Evolutionary conservation across 2,113 vertebrate species (phyloP).

Genomic region (Melanerpes formicivorus): DNA sequence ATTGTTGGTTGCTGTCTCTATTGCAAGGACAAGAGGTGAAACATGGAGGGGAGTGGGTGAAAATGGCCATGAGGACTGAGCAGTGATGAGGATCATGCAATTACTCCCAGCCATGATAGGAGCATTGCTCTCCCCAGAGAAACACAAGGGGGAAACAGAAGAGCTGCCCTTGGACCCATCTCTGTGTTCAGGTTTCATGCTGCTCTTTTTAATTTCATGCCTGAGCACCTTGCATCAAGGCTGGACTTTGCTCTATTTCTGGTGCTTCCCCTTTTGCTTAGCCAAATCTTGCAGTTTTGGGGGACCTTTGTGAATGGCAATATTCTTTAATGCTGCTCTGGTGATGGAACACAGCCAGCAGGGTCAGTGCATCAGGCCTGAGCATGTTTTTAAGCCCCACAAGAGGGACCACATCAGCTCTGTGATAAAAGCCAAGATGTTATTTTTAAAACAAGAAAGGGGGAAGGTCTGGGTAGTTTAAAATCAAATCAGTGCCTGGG

Average conservation of each 20-base stretch:
- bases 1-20: rapidly evolving
- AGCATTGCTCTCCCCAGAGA: background rate
- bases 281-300: background rate
- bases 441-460: background rate
- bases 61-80: background rate
- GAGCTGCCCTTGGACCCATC: background rate
- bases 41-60: background rate
- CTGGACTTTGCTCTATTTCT: background rate
- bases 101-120: background rate
- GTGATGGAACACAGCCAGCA: background rate
- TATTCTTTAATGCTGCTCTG: background rate
- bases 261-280: background rate
- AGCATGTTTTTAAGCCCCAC: background rate
- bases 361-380: background rate
- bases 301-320: background rate
- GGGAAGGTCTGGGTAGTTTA: background rate
- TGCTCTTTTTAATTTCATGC: background rate
- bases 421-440: background rate
- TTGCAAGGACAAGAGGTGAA: background rate
- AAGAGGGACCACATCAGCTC: background rate
- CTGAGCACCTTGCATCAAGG: background rate
- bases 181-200: background rate
- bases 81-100: background rate
- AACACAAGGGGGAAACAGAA: background rate
- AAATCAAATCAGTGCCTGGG: background rate